These are phyloP conservation scores for Acholoe squamosa DNA, from an alignment of 2,888 invertebrate genomes.

Conservation along the genomic window DNA sequence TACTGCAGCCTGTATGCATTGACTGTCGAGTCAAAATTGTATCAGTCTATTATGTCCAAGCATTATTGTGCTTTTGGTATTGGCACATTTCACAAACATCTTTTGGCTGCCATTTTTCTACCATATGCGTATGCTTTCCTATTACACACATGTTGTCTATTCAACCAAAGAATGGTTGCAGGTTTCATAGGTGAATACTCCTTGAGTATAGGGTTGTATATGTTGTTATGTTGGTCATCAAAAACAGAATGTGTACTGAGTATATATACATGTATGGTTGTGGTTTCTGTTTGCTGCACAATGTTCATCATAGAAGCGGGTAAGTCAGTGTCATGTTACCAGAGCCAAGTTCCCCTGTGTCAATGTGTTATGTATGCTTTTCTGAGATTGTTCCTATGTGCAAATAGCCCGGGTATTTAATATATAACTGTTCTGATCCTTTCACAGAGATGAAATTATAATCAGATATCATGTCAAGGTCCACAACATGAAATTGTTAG, in stretches of 20 bases:
- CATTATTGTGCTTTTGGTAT: background rate
- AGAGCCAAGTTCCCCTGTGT: constrained; percentile 11
- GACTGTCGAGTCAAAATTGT: background rate
- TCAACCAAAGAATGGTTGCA: too few species aligned
- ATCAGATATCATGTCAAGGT: too few species aligned
- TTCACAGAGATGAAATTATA: too few species aligned
- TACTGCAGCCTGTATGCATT: background rate
- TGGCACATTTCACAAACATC: background rate
- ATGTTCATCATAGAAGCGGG: constrained; percentile 11
- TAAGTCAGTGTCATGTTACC: constrained; percentile 13
- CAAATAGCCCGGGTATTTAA: too few species aligned
- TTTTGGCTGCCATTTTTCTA: background rate
- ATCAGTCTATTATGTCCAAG: background rate
- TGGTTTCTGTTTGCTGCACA: constrained; percentile 43
- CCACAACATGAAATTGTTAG: too few species aligned
- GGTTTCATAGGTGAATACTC: too few species aligned
- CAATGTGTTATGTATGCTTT: background rate
- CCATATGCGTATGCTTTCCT: background rate
- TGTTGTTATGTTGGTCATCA: too few species aligned
- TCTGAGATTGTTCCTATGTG: background rate
- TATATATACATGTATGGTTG: constrained; percentile 24
- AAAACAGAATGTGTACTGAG: background rate
- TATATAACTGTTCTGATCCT: too few species aligned
- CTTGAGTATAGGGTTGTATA: too few species aligned
- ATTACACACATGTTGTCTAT: background rate